Base-by-base conservation (phyloP, 2,888 invertebrate species). In the Leptodirus hochenwartii region DNA sequence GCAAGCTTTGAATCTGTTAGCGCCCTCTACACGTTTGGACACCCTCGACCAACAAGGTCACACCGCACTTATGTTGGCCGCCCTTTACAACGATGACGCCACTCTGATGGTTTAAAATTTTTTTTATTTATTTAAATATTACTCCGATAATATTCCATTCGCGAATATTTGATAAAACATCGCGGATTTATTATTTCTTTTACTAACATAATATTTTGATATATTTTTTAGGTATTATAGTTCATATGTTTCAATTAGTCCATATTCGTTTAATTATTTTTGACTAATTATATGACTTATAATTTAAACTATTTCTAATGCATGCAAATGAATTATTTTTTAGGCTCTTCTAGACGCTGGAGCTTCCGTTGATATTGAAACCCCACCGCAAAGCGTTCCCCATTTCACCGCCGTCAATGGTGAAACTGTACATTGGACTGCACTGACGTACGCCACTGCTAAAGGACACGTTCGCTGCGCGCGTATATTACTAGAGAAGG, bases 361-460 rank as follows among this genome's bases (percentile, higher is more conserved):
- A 0, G 82, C 82, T 3, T 77, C 82, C 43, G 69, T 79, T 0
- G 81, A 88, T 48, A 58, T 76, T 2, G 85, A 87, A 56, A 82
- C 81, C 8, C 80, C 75, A 1, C 25, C 6, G 63, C 69, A 2
- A 46, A 57, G 8, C 44, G 43, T 20, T 8, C 32, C 57, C 51
- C 59, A 63, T 5, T 60, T 56, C 40, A 56, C 63, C 5, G 63
- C 62, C 16, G 60, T 66, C 6, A 66, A 68, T 35, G 59, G 70
- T 29, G 77, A 77, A 45, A 73, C 69, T 0, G 76, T 76, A 40
- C 69, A 76, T 44, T 90, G 88, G 88, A 88, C 88, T 0, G 84
- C 88, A 0, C 58, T 88, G 10, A 84, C 84, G 17, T 88, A 85
- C 53, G 79, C 85, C 2, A 71, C 74, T 5, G 59, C 75, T 29